Percentiles rank a stretch among this genome's conserved stretches.
Conservation (phyloP, 2,888 invertebrate species). For the Agriopis leucophaearia region DNA sequence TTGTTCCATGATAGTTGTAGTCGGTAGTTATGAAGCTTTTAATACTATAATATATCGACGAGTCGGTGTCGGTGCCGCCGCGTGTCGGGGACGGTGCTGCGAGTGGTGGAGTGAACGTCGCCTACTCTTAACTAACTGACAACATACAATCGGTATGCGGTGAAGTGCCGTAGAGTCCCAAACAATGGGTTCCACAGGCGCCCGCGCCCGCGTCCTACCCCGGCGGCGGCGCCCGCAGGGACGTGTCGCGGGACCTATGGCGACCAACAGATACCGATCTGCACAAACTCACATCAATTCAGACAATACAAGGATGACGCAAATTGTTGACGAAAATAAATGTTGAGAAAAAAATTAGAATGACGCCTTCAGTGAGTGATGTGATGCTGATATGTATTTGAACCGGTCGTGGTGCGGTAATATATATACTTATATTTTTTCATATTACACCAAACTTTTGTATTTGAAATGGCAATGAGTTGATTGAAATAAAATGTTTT, state of each 20-base stretch:
- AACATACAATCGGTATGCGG: slow-evolving; percentile 7
- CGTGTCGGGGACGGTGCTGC: no score
- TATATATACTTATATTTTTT: not conserved
- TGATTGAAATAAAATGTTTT: slow-evolving; percentile 7
- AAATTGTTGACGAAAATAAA: not conserved
- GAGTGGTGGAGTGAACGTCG: not conserved
- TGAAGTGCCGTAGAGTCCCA: not conserved
- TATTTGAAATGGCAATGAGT: not conserved
- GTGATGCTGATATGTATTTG: not conserved
- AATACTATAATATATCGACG: no score
- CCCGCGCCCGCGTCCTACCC: not conserved
- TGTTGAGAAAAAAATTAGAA: not conserved
- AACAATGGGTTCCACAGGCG: slow-evolving; percentile 3
- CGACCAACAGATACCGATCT: not conserved
- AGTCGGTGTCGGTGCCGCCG: no score
- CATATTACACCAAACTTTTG: not conserved
- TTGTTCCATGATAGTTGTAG: no score
- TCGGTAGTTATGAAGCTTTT: no score
- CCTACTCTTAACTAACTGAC: not conserved
- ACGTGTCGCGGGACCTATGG: not conserved
- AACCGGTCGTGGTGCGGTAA: not conserved
- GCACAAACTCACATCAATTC: not conserved
- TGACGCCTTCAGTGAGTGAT: not conserved
- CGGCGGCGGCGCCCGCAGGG: not conserved
- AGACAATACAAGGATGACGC: not conserved